phyloP scores from a whole-genome alignment of 2,113 vertebrate genomes.

The Phalacrocorax aristotelis region DNA sequence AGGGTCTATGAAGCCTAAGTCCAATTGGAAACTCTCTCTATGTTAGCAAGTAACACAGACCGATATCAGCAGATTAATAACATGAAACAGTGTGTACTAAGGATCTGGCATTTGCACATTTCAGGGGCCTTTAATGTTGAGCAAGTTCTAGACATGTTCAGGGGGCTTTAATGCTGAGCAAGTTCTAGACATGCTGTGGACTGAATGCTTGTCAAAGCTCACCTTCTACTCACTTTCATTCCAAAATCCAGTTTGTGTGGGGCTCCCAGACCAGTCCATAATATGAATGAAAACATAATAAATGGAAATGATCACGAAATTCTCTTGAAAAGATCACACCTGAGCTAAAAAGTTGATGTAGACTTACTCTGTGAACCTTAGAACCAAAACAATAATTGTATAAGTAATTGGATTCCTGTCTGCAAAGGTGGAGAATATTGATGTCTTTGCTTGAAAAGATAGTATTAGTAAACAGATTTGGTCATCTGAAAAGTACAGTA shows the following conservation, averaged over 20 bases:
- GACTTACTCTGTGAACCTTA: neutral
- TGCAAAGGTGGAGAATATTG: neutral
- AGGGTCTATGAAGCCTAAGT: neutral
- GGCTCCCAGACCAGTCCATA: neutral
- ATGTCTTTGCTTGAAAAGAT: neutral
- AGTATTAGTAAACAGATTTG: neutral
- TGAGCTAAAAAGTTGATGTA: neutral
- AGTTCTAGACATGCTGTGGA: neutral
- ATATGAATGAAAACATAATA: neutral
- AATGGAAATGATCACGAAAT: neutral
- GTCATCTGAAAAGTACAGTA: neutral
- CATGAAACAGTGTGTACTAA: neutral
- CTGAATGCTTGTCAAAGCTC: neutral
- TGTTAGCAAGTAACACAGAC: neutral
- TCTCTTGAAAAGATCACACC: neutral
- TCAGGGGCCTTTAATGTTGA: neutral
- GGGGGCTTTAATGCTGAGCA: neutral
- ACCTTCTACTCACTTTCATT: neutral
- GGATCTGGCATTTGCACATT: neutral
- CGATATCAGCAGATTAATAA: neutral
- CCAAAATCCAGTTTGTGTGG: neutral
- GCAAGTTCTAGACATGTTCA: neutral
- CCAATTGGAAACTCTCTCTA: neutral
- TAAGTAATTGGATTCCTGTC: neutral
- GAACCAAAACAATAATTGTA: neutral